These are phyloP conservation scores for Melipona bicolor DNA, from an alignment of 2,888 invertebrate species.

Conservation along the genomic window DNA sequence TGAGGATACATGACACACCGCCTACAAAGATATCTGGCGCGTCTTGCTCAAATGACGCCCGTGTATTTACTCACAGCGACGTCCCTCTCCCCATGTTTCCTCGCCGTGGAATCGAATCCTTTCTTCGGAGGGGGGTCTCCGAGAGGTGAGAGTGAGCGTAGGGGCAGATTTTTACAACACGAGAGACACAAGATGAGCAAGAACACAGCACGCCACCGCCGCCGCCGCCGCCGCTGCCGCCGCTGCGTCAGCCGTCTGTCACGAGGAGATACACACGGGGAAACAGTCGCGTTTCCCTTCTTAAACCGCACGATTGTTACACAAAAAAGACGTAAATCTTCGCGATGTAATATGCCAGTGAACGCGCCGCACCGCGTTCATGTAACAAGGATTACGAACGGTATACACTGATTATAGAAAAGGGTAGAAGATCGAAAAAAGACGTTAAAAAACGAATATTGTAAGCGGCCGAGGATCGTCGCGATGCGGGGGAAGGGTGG, in stretches of 20 bases:
- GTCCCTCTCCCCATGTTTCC: slow-evolving; percentile 78
- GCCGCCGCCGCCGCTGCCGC: slow-evolving; percentile 28
- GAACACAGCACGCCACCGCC: slow-evolving; percentile 45
- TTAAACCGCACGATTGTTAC: slow-evolving; percentile 7
- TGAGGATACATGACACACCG: slow-evolving; percentile 24
- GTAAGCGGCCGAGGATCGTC: slow-evolving; percentile 59
- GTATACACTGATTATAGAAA: slow-evolving; percentile 45
- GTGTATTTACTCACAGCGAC: slow-evolving; percentile 77
- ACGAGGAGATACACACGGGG: slow-evolving; percentile 48
- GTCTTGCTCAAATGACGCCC: slow-evolving; percentile 47
- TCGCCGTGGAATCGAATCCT: slow-evolving; percentile 63
- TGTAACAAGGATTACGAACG: slow-evolving; percentile 28
- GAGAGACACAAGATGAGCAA: slow-evolving; percentile 49
- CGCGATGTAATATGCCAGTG: not conserved
- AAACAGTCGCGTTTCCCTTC: slow-evolving; percentile 38
- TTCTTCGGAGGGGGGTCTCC: slow-evolving; percentile 65
- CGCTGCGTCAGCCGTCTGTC: slow-evolving; percentile 60
- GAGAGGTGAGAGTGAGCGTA: slow-evolving; percentile 55
- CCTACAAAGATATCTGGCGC: slow-evolving; percentile 31
- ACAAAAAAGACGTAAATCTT: slow-evolving; percentile 3
- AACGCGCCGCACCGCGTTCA: slow-evolving; percentile 1
- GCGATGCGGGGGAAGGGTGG: slow-evolving; percentile 63
- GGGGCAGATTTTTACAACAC: slow-evolving; percentile 61
- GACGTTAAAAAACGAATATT: slow-evolving; percentile 63
- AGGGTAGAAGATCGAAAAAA: slow-evolving; percentile 56